phyloP scores from a whole-genome alignment of 2,888 invertebrate species.

The Chironomus riparius region DNA sequence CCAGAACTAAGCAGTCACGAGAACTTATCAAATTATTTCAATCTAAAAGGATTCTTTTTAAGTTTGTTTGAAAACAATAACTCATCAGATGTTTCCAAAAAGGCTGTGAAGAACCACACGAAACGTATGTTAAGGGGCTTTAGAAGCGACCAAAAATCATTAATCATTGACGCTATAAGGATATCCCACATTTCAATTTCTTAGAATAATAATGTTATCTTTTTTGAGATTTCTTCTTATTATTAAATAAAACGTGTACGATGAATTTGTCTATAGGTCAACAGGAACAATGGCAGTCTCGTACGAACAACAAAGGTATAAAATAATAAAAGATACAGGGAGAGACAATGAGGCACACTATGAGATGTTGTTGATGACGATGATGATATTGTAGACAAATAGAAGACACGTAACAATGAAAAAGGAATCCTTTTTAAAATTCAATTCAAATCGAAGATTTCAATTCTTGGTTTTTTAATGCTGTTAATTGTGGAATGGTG shows the following conservation, averaged over 20 bases:
- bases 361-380: not conserved
- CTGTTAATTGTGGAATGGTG: no score
- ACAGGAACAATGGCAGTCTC: no score
- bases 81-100: not conserved
- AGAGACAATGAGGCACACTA: not conserved
- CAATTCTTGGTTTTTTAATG: no score
- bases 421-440: no score
- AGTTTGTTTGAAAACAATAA: conserved; percentile 13
- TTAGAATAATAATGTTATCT: conserved; percentile 22
- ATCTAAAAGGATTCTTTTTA: not conserved
- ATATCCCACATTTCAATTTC: conserved; percentile 19
- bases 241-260: not conserved
- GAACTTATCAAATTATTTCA: conserved; percentile 5
- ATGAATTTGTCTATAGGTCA: conserved; percentile 10
- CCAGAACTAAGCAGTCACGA: not conserved
- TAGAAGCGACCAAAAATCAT: not conserved
- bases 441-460: no score
- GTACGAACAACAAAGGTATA: no score
- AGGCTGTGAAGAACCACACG: not conserved
- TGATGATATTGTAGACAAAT: not conserved
- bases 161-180: conserved; percentile 9
- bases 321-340: no score
- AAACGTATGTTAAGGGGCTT: not conserved
- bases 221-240: not conserved
- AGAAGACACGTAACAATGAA: no score